These are phyloP conservation scores for Rhizoglyphus robini DNA, from an alignment of 1,140 invertebrate species.

Conservation along the genomic window DNA sequence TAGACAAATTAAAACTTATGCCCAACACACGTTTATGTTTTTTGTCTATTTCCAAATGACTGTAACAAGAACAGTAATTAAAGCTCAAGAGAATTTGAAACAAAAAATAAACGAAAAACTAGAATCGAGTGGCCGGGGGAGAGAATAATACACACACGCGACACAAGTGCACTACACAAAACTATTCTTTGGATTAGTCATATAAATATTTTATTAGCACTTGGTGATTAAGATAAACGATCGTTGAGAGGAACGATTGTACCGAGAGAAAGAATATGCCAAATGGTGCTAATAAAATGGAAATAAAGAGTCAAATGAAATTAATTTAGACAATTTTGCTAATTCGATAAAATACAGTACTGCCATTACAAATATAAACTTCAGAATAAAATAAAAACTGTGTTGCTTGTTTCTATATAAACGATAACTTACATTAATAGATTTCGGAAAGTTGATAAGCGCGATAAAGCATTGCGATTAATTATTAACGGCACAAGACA, in stretches of 20 bases:
- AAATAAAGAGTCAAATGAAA: background rate
- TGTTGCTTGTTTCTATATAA: too few relatives aligned
- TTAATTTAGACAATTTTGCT: background rate
- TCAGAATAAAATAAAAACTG: too few relatives aligned
- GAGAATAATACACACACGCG: background rate
- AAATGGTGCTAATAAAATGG: background rate
- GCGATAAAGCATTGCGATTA: too few relatives aligned
- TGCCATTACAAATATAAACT: too few relatives aligned
- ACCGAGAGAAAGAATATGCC: too few relatives aligned
- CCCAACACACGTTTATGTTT: too few relatives aligned
- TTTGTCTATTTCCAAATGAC: too few relatives aligned
- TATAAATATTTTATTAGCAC: conserved; percentile 12
- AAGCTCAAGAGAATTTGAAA: conserved; percentile 14
- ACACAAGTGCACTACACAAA: background rate
- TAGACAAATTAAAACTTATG: too few relatives aligned
- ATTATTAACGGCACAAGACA: too few relatives aligned
- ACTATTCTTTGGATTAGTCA: background rate
- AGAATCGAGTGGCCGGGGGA: background rate
- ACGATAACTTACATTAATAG: too few relatives aligned
- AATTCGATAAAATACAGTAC: background rate
- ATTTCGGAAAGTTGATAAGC: too few relatives aligned
- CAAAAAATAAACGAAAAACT: background rate
- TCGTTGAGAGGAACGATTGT: background rate
- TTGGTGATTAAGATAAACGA: conserved; percentile 12
- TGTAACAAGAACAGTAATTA: too few relatives aligned